Evolutionary conservation across 2,888 invertebrate species (phyloP).

Genomic region (Lasioglossum lativentre): DNA sequence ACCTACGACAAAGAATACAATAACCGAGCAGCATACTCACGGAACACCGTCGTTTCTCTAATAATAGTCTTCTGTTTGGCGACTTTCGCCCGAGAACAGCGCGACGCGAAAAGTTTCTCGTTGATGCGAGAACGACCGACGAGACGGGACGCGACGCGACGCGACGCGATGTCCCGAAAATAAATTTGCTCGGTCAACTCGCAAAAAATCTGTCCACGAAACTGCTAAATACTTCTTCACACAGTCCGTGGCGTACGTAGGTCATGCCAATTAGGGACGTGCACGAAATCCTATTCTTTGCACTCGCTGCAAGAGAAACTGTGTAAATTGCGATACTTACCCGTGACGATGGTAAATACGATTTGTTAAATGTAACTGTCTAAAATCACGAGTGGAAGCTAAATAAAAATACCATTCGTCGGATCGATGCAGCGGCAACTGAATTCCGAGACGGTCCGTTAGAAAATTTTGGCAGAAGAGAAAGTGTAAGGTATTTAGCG

Average conservation of each 20-base stretch:
- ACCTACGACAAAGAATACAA: slow-evolving; percentile 52
- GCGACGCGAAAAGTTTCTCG: slow-evolving; percentile 25
- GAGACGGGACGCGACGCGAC: too few relatives aligned
- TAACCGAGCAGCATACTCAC: slow-evolving; percentile 16
- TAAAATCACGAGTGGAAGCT: too few relatives aligned
- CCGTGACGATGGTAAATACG: too few relatives aligned
- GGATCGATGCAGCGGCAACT: too few relatives aligned
- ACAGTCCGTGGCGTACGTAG: neutral
- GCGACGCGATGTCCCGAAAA: neutral
- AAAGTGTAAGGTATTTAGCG: slow-evolving; percentile 8
- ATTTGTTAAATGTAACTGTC: too few relatives aligned
- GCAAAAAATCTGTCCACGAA: neutral
- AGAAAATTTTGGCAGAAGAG: neutral
- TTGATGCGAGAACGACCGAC: slow-evolving; percentile 4
- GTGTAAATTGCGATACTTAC: neutral
- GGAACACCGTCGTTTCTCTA: slow-evolving; percentile 72
- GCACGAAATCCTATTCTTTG: neutral
- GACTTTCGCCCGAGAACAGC: slow-evolving; percentile 50
- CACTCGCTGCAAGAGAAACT: neutral
- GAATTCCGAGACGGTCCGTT: too few relatives aligned
- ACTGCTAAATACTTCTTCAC: slow-evolving; percentile 11
- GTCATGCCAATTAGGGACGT: neutral
- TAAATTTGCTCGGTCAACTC: neutral
- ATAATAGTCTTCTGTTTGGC: slow-evolving; percentile 56
- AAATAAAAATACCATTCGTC: too few relatives aligned